Conservation (phyloP, 2,797 vertebrate species). For the Amazona finschi region DNA sequence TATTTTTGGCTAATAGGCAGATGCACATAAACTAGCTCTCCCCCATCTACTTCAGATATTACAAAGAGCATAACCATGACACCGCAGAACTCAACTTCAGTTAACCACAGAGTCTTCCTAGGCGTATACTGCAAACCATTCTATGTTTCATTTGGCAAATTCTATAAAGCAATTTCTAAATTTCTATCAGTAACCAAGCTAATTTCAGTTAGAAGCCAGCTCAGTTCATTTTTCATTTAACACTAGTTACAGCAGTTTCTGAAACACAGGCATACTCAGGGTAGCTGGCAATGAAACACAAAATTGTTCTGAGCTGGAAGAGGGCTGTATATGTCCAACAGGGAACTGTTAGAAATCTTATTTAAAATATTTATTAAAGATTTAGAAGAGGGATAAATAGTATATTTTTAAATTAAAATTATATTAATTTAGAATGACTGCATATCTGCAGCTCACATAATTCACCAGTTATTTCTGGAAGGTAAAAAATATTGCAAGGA, state of each 20-base stretch:
- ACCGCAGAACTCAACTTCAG: conserved; percentile 4
- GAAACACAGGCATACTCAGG: neutral
- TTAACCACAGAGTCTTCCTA: conserved; percentile 19
- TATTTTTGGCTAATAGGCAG: neutral
- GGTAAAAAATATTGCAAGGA: neutral
- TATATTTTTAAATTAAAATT: neutral
- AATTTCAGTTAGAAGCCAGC: neutral
- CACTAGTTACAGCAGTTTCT: neutral
- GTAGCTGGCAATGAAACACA: neutral
- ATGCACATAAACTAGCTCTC: neutral
- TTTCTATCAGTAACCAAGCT: neutral
- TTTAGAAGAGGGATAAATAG: neutral
- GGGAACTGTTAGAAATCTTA: neutral
- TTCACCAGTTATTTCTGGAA: conserved; percentile 28
- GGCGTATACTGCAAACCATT: neutral
- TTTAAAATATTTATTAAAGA: neutral
- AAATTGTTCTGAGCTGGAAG: neutral
- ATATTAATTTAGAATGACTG: neutral
- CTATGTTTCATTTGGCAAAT: neutral
- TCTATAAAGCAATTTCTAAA: neutral
- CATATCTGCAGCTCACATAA: neutral
- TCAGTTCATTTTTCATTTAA: neutral
- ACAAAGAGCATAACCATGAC: neutral
- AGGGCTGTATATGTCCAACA: neutral
- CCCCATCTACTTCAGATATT: conserved; percentile 29